Percentiles rank a stretch among this genome's conserved stretches.
Conservation (phyloP, 2,113 vertebrate genomes). For the Acinonyx jubatus region DNA sequence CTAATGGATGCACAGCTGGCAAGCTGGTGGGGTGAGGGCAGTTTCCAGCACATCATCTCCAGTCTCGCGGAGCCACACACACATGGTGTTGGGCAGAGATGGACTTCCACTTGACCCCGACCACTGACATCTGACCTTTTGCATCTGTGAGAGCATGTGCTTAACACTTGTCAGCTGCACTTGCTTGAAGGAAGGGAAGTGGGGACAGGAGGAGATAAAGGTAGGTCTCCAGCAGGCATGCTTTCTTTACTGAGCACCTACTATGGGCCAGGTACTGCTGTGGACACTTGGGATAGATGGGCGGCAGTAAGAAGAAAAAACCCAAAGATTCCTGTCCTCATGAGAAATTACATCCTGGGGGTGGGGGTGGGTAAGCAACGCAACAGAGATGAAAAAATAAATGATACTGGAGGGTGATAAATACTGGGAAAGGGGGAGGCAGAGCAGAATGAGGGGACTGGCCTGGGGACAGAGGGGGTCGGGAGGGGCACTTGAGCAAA, state of each 20-base stretch:
- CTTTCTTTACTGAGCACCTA: background rate
- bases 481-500: background rate
- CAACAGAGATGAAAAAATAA: too few relatives aligned
- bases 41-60: background rate
- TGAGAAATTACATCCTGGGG: rapidly evolving
- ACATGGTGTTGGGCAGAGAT: rapidly evolving
- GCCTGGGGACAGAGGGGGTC: background rate
- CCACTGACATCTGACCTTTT: background rate
- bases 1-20: background rate
- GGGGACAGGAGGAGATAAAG: background rate
- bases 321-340: background rate
- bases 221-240: rapidly evolving
- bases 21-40: rapidly evolving
- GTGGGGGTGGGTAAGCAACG: rapidly evolving
- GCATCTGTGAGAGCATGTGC: background rate
- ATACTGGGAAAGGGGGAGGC: background rate
- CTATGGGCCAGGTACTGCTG: background rate
- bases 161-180: background rate
- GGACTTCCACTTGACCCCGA: background rate
- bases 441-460: rapidly evolving
- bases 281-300: background rate
- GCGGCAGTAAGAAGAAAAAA: background rate
- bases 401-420: background rate
- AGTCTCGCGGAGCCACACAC: background rate
- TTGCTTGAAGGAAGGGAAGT: background rate